Conservation (phyloP, 2,888 invertebrate species). For the Creontiades dilutus region DNA sequence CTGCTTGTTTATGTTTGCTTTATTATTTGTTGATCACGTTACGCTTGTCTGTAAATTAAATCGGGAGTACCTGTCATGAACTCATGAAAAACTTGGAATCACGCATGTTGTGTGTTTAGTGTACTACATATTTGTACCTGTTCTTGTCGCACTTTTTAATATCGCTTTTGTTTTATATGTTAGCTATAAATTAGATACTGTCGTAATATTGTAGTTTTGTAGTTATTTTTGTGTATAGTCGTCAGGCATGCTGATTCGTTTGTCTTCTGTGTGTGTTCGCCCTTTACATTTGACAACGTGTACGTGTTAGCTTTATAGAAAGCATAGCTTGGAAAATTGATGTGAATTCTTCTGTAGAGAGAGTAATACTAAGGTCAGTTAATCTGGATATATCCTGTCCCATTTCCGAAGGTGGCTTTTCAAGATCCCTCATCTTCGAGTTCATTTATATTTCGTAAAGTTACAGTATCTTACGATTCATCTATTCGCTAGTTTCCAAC, state of each 20-base stretch:
- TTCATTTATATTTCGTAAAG: no score
- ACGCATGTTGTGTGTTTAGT: conserved; percentile 2
- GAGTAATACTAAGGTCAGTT: no score
- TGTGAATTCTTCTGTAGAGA: no score
- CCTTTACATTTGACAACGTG: neutral
- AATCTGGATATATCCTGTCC: no score
- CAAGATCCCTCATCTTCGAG: no score
- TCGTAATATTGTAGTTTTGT: neutral
- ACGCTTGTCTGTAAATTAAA: conserved; percentile 33
- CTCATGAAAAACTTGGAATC: conserved; percentile 23
- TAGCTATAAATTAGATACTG: no score
- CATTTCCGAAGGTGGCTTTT: no score
- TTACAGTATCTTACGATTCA: no score
- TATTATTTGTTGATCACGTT: conserved; percentile 34
- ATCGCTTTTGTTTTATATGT: neutral
- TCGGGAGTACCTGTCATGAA: neutral
- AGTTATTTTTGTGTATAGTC: neutral
- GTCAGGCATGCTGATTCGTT: conserved; percentile 31
- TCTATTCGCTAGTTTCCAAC: no score
- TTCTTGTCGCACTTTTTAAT: neutral
- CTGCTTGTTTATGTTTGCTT: conserved; percentile 58
- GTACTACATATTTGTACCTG: neutral
- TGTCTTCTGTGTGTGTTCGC: neutral
- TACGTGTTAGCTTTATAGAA: no score
- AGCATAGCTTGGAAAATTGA: no score